phyloP scores from a whole-genome alignment of 2,888 invertebrate genomes.

The Lepidocyrtoides sp. region DNA sequence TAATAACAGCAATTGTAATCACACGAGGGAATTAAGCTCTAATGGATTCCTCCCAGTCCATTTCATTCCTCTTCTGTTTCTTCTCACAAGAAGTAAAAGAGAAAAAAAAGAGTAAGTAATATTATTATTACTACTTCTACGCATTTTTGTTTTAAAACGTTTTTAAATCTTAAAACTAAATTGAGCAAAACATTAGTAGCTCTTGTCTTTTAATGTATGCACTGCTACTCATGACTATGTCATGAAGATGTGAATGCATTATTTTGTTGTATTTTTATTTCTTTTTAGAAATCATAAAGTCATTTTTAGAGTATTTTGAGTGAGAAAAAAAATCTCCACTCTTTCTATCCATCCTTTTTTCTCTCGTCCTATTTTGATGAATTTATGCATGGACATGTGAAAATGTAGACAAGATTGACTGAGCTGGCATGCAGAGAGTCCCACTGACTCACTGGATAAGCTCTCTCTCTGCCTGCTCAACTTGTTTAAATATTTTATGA shows the following conservation, averaged over 20 bases:
- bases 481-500: slow-evolving; percentile 47
- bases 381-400: slow-evolving; percentile 46
- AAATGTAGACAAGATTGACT: neutral
- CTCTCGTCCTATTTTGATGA: neutral
- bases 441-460: slow-evolving; percentile 41
- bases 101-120: neutral
- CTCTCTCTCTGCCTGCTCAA: neutral
- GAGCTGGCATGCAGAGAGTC: neutral
- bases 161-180: slow-evolving; percentile 46
- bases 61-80: slow-evolving; percentile 23
- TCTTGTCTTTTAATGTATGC: slow-evolving; percentile 12
- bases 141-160: slow-evolving; percentile 48
- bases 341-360: neutral
- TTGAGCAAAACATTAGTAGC: slow-evolving; percentile 50
- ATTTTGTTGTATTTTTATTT: slow-evolving; percentile 62
- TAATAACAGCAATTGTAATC: slow-evolving; percentile 52
- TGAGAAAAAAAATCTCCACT: neutral
- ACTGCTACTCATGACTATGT: slow-evolving; percentile 21
- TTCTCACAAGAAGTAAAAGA: neutral
- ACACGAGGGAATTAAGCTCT: slow-evolving; percentile 61
- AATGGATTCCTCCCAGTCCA: slow-evolving; percentile 70
- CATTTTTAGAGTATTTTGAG: slow-evolving; percentile 15
- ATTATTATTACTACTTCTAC: neutral
- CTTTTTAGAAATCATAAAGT: neutral
- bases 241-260: slow-evolving; percentile 12